Percentiles rank a stretch among this genome's conserved stretches.
Evolutionary conservation across 2,888 invertebrate species (phyloP).

Genomic region (Lordiphosa andalusiaca): DNA sequence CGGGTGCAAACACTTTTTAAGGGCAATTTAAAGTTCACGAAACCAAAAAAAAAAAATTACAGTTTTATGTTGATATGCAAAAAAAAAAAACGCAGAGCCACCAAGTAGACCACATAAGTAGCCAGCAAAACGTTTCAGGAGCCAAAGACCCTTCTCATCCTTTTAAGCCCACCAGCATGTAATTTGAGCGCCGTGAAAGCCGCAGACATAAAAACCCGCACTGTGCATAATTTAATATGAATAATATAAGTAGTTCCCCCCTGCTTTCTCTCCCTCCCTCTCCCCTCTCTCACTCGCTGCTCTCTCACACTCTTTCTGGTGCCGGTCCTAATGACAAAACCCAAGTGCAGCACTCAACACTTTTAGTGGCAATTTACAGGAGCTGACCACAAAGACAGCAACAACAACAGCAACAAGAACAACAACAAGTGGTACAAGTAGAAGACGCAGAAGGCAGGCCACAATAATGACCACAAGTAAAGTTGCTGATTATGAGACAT

Average conservation of each 20-base stretch:
- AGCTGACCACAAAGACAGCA: conserved; percentile 67
- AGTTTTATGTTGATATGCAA: too few relatives aligned
- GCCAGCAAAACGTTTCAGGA: neutral
- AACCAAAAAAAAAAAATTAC: too few relatives aligned
- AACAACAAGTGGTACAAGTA: conserved; percentile 13
- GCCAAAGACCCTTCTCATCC: conserved; percentile 1
- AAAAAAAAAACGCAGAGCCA: too few relatives aligned
- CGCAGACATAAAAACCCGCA: conserved; percentile 57
- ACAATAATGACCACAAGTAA: conserved; percentile 32
- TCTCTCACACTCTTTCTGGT: conserved; percentile 6
- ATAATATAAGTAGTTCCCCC: conserved; percentile 46
- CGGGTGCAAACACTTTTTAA: too few relatives aligned
- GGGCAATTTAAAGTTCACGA: too few relatives aligned
- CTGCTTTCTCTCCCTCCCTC: neutral
- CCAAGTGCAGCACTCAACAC: conserved; percentile 69
- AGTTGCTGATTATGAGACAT: conserved; percentile 54
- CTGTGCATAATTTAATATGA: conserved; percentile 69
- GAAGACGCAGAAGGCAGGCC: conserved; percentile 24
- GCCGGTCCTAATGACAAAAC: conserved; percentile 58
- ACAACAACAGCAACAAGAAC: too few relatives aligned
- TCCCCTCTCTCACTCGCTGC: neutral
- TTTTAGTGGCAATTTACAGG: conserved; percentile 76
- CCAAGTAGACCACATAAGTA: too few relatives aligned
- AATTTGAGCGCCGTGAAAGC: conserved; percentile 71
- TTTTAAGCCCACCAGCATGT: conserved; percentile 28